Conservation (phyloP, 2,113 vertebrate species). For the Oryzias celebensis region DNA sequence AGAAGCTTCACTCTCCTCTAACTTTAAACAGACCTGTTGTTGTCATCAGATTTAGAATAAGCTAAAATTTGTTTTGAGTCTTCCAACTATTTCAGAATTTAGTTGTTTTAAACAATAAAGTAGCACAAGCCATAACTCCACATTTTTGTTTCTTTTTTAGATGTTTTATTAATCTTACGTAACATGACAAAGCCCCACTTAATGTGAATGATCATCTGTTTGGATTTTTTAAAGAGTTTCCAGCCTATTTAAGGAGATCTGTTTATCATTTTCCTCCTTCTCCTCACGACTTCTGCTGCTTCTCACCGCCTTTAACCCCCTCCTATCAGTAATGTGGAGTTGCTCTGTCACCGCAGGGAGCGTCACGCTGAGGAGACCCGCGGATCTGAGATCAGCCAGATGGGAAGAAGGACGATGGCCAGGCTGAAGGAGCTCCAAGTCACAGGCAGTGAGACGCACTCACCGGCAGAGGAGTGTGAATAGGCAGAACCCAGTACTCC, state of each 20-base stretch:
- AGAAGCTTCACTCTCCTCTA: no score
- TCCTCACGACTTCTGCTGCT: neutral
- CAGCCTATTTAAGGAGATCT: neutral
- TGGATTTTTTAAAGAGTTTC: neutral
- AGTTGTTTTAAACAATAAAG: no score
- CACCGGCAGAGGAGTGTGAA: conserved; percentile 15
- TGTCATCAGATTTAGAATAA: no score
- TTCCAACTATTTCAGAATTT: no score
- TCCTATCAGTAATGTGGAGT: conserved; percentile 1
- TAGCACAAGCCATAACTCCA: no score
- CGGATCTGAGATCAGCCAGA: conserved; percentile 25
- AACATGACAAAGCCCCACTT: neutral
- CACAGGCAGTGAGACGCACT: neutral
- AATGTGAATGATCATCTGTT: neutral
- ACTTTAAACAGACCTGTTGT: no score
- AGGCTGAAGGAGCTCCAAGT: conserved; percentile 22
- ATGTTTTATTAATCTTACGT: neutral
- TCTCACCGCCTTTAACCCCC: neutral
- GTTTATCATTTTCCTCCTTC: neutral
- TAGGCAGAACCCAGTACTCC: conserved; percentile 6
- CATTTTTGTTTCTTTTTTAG: no score
- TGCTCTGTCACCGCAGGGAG: conserved; percentile 32
- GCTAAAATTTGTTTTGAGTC: no score
- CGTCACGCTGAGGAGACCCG: conserved; percentile 17
- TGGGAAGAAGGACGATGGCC: conserved; percentile 28